Evolutionary conservation across 64 coral and sea anemone species (phyloP).

Genomic region (Hydrozoanthus tunicans): DNA sequence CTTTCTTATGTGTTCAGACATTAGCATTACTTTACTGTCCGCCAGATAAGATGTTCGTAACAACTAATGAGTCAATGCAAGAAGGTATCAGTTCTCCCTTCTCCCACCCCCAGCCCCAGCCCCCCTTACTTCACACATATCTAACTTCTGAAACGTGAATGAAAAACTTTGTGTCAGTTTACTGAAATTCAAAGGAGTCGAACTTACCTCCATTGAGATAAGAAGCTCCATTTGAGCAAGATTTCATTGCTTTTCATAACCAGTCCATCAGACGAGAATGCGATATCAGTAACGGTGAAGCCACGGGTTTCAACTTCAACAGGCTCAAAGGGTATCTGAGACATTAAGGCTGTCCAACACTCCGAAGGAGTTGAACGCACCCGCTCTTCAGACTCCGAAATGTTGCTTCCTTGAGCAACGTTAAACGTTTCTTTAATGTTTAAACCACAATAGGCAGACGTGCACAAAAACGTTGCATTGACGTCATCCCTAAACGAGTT

Average conservation of each 20-base stretch:
- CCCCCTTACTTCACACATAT: not conserved
- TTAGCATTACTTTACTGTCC: too few relatives aligned
- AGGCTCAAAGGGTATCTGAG: not conserved
- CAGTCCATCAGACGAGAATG: constrained; percentile 14
- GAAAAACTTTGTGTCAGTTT: too few relatives aligned
- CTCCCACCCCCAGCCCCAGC: too few relatives aligned
- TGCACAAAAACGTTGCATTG: constrained; percentile 21
- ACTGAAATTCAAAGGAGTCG: not conserved
- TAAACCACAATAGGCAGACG: constrained; percentile 11
- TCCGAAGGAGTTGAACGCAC: too few relatives aligned
- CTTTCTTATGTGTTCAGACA: too few relatives aligned
- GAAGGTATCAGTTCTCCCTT: too few relatives aligned
- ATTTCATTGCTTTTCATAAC: constrained; percentile 16
- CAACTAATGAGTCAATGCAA: too few relatives aligned
- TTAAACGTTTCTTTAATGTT: constrained; percentile 40
- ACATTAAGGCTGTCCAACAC: not conserved
- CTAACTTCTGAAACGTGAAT: not conserved
- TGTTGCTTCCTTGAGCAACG: not conserved
- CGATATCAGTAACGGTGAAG: not conserved
- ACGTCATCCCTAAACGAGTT: constrained; percentile 6
- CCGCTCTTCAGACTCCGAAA: not conserved
- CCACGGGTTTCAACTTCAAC: constrained; percentile 6
- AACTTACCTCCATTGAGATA: constrained; percentile 11
- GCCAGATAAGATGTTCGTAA: too few relatives aligned
- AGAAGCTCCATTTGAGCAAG: not conserved